phyloP scores from a whole-genome alignment of 1,140 invertebrate species.

The Hylaeus anthracinus region DNA sequence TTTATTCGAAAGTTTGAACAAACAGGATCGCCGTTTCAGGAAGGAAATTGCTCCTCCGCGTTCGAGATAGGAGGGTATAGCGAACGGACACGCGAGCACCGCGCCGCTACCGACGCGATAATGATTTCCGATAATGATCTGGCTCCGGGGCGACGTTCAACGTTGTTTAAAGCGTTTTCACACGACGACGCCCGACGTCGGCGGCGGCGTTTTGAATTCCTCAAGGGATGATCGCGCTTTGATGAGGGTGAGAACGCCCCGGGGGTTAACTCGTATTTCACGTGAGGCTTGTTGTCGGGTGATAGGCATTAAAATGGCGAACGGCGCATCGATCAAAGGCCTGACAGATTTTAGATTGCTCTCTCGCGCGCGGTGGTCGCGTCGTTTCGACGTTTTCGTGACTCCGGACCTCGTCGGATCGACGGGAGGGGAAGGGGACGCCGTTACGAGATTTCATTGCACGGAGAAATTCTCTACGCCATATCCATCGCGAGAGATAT shows the following conservation, averaged over 20 bases:
- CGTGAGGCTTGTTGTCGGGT: conserved; percentile 74
- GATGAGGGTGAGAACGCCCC: conserved; percentile 74
- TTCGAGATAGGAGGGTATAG: background rate
- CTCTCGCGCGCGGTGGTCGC: conserved; percentile 48
- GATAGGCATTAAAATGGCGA: conserved; percentile 79
- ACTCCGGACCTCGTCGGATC: conserved; percentile 5
- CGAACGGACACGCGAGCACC: background rate
- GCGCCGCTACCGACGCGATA: conserved; percentile 31
- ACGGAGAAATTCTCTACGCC: conserved; percentile 49
- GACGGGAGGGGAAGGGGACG: background rate
- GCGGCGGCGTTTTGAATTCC: conserved; percentile 74
- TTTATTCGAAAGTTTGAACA: background rate
- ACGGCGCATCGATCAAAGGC: conserved; percentile 78
- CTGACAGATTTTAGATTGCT: conserved; percentile 81
- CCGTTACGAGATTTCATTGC: conserved; percentile 57
- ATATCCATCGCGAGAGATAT: conserved; percentile 38
- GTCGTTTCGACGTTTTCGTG: conserved; percentile 66
- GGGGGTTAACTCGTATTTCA: conserved; percentile 77
- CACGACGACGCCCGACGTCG: conserved; percentile 53
- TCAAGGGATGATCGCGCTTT: conserved; percentile 76
- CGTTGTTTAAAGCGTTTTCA: conserved; percentile 72
- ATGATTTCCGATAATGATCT: conserved; percentile 58
- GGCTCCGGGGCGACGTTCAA: conserved; percentile 25
- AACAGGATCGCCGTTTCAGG: background rate
- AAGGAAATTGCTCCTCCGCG: background rate